Percentiles rank a stretch among this genome's conserved stretches.
Evolutionary conservation across 2,113 vertebrate species (phyloP).

Genomic region (Corydoras sp.): DNA sequence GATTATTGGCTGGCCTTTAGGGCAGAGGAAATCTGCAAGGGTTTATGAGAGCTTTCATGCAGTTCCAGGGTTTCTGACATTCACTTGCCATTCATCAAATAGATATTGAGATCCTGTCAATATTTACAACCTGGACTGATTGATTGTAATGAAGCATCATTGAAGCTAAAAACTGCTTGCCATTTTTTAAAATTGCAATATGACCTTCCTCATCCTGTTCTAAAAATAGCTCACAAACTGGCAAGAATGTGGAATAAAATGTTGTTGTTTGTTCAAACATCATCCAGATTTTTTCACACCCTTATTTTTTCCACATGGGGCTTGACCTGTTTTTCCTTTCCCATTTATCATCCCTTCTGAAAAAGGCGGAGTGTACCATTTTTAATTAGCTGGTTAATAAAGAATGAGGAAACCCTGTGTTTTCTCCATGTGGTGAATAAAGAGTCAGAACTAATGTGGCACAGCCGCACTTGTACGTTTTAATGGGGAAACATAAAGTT

Average conservation of each 20-base stretch:
- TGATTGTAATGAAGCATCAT: too few species aligned
- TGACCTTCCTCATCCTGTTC: neutral
- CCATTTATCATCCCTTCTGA: constrained; percentile 39
- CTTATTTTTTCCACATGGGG: constrained; percentile 20
- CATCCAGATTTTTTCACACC: constrained; percentile 3
- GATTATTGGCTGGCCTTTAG: constrained; percentile 24
- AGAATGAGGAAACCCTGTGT: constrained; percentile 28
- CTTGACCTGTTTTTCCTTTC: constrained; percentile 41
- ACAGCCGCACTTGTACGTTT: neutral
- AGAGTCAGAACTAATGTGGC: constrained; percentile 3
- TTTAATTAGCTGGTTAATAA: constrained; percentile 48
- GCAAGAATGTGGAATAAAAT: neutral
- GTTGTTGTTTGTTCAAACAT: constrained; percentile 13
- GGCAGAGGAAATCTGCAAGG: neutral
- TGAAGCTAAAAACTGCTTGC: neutral
- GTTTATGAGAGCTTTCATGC: neutral
- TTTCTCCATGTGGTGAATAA: constrained; percentile 8
- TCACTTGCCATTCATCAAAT: constrained; percentile 1
- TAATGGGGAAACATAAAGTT: too few species aligned
- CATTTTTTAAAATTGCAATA: too few species aligned
- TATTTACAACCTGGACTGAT: constrained; percentile 1
- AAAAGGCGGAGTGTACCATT: constrained; percentile 37
- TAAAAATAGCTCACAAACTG: constrained; percentile 1
- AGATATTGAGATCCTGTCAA: constrained; percentile 5
- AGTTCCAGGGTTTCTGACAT: neutral